Evolutionary conservation across 1,140 invertebrate species (phyloP), one percentile per base, ranked within the genome.

Genomic region (Leptopilina clavipes): DNA sequence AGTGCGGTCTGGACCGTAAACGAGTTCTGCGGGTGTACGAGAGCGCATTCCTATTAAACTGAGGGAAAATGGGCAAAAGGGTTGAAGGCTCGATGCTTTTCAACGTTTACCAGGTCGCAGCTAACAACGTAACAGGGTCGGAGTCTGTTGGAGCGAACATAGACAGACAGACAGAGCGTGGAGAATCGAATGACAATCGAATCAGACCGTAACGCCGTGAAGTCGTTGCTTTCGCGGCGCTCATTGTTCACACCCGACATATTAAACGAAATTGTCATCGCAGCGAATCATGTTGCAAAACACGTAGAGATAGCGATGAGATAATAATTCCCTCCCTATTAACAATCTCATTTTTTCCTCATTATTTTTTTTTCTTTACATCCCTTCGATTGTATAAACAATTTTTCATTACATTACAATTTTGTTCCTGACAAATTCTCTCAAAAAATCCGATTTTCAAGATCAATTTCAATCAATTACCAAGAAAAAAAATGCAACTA

Each of bases 121-220:
- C 79, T 76, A 71, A 79, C 74, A 75, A 76, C 71, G 19, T 70
- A 19, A 11, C 54, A 52, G 70, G 71, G 65, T 74, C 75, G 72
- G 44, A 8, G 59, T 59, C 54, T 65, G 74, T 17, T 43, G 70
- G 74, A 48, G 73, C 77, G 75, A 72, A 76, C 74, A 79, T 74
- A 79, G 74, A 54, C 72, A 79, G 82, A 77, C 56, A 75, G 59
- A 70, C 80, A 81, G 77, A 85, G 78, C 85, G 78, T 86, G 80
- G 80, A 83, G 83, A 89, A 89, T 88, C 85, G 81, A 88, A 86
- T 84, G 85, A 88, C 86, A 86, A 87, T 86, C 82, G 84, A 87
- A 87, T 90, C 87, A 88, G 79, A 82, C 77, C 84, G 83, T 88
- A 79, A 86, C 84, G 74, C 79, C 74, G 48, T 76, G 59, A 52